Percentiles rank a stretch among this genome's conserved stretches.
Evolutionary conservation across 2,888 invertebrate genomes (phyloP).

Genomic region (Thyatira batis): DNA sequence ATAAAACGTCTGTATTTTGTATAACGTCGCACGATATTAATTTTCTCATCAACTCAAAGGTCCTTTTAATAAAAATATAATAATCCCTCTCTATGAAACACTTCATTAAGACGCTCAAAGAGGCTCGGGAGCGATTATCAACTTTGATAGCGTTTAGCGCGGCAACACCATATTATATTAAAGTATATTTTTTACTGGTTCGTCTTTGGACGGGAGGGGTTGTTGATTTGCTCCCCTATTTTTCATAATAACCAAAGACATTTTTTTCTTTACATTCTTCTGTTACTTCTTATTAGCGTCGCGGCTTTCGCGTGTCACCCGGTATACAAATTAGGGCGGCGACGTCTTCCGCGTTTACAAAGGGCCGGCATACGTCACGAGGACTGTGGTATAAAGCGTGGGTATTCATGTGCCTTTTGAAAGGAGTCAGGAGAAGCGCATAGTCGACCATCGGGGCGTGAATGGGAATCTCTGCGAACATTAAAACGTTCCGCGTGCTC

Average conservation of each 20-base stretch:
- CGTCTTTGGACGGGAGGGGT: conserved; percentile 54
- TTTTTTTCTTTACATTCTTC: conserved; percentile 47
- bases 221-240: conserved; percentile 45
- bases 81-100: conserved; percentile 64
- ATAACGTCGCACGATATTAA: conserved; percentile 40
- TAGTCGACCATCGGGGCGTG: conserved; percentile 52
- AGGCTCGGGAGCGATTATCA: conserved; percentile 70
- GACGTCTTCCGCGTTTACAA: conserved; percentile 33
- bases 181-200: conserved; percentile 56
- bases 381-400: conserved; percentile 48
- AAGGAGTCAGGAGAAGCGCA: conserved; percentile 57
- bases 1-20: conserved; percentile 37
- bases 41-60: conserved; percentile 55
- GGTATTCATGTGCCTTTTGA: conserved; percentile 51
- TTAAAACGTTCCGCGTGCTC: conserved; percentile 74
- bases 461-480: conserved; percentile 44
- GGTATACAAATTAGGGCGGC: conserved; percentile 38
- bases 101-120: conserved; percentile 73
- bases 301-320: conserved; percentile 36
- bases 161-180: conserved; percentile 68
- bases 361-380: conserved; percentile 27
- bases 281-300: conserved; percentile 63
- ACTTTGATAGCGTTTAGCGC: conserved; percentile 63
- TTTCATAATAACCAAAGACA: conserved; percentile 73
- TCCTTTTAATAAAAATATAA: conserved; percentile 67